Conservation (phyloP, 2,113 vertebrate species). For the Mobula birostris region DNA sequence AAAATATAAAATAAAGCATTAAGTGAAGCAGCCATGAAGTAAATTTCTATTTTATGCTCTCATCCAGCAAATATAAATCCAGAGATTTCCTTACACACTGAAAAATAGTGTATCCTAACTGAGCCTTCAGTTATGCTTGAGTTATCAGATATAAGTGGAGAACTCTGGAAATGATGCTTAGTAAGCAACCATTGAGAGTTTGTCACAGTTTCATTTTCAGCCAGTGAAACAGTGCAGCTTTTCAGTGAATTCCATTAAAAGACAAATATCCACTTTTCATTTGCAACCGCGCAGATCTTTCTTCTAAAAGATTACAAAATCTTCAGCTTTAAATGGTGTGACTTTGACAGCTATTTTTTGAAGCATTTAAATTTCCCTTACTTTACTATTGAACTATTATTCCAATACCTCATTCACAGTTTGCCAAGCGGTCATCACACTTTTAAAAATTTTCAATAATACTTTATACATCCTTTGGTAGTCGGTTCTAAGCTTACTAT, state of each 20-base stretch:
- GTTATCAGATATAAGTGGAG: not conserved
- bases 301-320: not conserved
- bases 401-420: not conserved
- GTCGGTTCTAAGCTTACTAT: not conserved
- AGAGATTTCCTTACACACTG: not conserved
- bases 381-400: not conserved
- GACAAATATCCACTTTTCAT: not conserved
- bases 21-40: not conserved
- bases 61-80: not conserved
- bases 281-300: not conserved
- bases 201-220: not conserved
- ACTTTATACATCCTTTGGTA: not conserved
- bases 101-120: not conserved
- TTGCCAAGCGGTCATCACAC: not conserved
- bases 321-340: not conserved
- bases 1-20: not conserved
- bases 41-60: not conserved
- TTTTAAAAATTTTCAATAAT: not conserved
- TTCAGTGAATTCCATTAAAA: not conserved
- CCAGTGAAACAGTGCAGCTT: not conserved
- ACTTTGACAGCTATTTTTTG: not conserved
- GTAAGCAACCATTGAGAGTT: not conserved
- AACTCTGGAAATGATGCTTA: not conserved
- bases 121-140: not conserved
- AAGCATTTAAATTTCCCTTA: not conserved